Evolutionary conservation across 2,888 invertebrate genomes (phyloP), one percentile per base, ranked within the genome.

Genomic region (Amphipyra tragopoginis): DNA sequence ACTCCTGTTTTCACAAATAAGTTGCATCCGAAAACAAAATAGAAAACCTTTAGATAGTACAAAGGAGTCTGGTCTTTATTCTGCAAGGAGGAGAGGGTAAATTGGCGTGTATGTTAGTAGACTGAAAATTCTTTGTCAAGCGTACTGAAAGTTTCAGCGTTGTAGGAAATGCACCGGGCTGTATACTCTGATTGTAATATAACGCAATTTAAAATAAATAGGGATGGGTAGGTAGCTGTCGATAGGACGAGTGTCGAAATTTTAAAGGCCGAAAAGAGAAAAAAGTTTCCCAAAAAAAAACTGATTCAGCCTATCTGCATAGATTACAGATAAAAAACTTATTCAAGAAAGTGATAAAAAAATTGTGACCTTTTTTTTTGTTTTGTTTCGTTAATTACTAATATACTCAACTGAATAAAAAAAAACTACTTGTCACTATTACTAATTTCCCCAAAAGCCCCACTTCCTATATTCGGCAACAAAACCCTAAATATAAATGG

Each of bases 11-110:
- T 93, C 93, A 93, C 94, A 93, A 94, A 94, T 94, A 94, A 93
- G 90, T 93, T 93, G 90, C 90, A 92, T 92, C 93, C 92, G 90
- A 93, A 94, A 94, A 93, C 94, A 93, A 93, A 90, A 93, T 91
- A 93, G 91, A 93, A 93, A 93, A 92, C 88, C 82, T 84, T 77
- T 65, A 69, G 77, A 79, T 64, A 71, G 54, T 56, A 59, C 79
- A 78, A 61, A 55, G 73, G 66, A 90, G 72, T 82, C 65, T 82
- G 34, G 62, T 68, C 86, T 78, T 62, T 89, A 84, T 42, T 7
- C 0, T 10, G 6, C 7, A 7, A 21, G 0, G 0, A 0, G 15
- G 82, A 90, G 77, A 75, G 86, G 78, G 51, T 43, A 65, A 56
- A 86, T 87, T 88, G 1, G 63, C 14, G 6, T 82, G 77, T 9